These are phyloP conservation scores for Puntigrus tetrazona DNA, from an alignment of 2,113 vertebrate species.

Conservation along the genomic window DNA sequence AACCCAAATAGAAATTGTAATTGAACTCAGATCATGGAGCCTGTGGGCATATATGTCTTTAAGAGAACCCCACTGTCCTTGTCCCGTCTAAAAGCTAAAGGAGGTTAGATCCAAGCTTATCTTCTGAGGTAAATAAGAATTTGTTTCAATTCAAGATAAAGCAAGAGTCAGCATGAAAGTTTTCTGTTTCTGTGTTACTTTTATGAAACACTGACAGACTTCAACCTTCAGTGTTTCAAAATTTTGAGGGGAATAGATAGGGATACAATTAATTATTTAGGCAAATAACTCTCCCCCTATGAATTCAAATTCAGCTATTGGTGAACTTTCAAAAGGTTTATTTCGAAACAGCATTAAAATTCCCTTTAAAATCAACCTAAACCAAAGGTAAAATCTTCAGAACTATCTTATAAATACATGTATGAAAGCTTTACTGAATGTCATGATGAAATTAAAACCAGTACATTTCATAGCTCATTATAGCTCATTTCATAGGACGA, in stretches of 20 bases:
- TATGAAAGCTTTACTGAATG: not conserved
- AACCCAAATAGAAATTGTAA: conserved; percentile 43
- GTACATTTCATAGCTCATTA: not conserved
- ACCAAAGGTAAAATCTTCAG: not conserved
- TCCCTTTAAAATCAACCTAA: not conserved
- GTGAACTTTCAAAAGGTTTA: not conserved
- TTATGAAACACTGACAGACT: not conserved
- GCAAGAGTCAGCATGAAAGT: not conserved
- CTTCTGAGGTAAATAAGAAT: conserved; percentile 23
- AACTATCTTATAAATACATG: not conserved
- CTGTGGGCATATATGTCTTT: conserved; percentile 31
- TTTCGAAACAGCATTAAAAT: not conserved
- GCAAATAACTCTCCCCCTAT: not conserved
- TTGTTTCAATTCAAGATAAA: not conserved
- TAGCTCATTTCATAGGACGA: not conserved
- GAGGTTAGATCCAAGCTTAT: not conserved
- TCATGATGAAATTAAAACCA: conserved; percentile 6
- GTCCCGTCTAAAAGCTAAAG: conserved; percentile 10
- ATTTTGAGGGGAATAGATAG: not conserved
- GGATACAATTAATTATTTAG: not conserved
- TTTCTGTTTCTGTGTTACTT: not conserved
- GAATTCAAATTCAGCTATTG: not conserved
- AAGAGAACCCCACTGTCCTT: conserved; percentile 20
- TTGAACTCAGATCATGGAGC: conserved; percentile 34
- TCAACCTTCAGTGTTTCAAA: not conserved